Base-by-base conservation (phyloP, 2,888 invertebrate genomes). In the Gasteruption jaculator region DNA sequence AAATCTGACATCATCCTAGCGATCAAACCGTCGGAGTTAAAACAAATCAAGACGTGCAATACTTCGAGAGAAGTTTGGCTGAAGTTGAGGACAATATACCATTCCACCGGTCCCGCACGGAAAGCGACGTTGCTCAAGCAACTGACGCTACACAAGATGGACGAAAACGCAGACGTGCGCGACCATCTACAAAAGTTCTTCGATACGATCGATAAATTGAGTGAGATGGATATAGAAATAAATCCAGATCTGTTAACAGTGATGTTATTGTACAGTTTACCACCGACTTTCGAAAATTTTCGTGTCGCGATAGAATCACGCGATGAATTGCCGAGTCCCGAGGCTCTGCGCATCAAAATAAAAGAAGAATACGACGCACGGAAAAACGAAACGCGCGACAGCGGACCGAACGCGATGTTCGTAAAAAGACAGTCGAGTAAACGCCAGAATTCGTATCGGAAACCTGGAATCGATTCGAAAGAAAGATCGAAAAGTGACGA, bases 121-220 rank as follows among this genome's bases (percentile, higher is more conserved):
- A 71, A 71, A 43, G 71, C 69, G 0, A 68, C 62, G 3, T 43
- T 72, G 4, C 42, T 72, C 10, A 72, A 72, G 35, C 52, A 37
- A 5, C n/a, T n/a, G n/a, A n/a, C n/a, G n/a, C n/a, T n/a, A n/a
- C n/a, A n/a, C n/a, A n/a, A n/a, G n/a, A n/a, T n/a, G n/a, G n/a
- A n/a, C n/a, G n/a, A n/a, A n/a, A n/a, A n/a, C n/a, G n/a, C n/a
- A n/a, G n/a, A n/a, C n/a, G n/a, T n/a, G n/a, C n/a, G n/a, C n/a
- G n/a, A n/a, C n/a, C n/a, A n/a, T n/a, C n/a, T n/a, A n/a, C n/a
- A n/a, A n/a, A n/a, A n/a, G n/a, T n/a, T n/a, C n/a, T n/a, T n/a
- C n/a, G n/a, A n/a, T n/a, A n/a, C n/a, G n/a, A n/a, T n/a, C n/a
- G n/a, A n/a, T n/a, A n/a, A n/a, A n/a, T n/a, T n/a, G n/a, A n/a